phyloP scores from a whole-genome alignment of 2,888 invertebrate genomes.

The Diadegma fenestrale region DNA sequence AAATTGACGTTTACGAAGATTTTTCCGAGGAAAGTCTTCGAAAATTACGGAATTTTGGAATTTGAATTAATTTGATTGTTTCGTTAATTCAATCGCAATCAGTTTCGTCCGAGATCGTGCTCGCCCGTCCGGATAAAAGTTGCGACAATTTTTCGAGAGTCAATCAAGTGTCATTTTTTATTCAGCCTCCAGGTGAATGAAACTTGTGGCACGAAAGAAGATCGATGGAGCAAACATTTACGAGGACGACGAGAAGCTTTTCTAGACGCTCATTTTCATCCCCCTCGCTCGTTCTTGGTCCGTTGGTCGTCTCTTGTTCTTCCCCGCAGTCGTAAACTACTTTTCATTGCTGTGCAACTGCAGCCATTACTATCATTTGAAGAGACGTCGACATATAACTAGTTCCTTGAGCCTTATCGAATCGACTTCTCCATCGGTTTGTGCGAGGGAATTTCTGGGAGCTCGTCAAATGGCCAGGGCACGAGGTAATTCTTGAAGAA shows the following conservation, averaged over 20 bases:
- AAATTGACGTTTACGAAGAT: too few species aligned
- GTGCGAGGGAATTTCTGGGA: not conserved
- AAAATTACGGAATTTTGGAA: too few species aligned
- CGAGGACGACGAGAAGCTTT: conserved; percentile 36
- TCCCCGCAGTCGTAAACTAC: conserved; percentile 51
- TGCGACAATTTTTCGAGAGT: not conserved
- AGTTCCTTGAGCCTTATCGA: conserved; percentile 12
- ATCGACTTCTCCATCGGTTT: not conserved
- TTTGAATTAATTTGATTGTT: too few species aligned
- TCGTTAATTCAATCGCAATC: not conserved
- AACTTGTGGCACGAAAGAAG: not conserved
- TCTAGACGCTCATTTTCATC: conserved; percentile 9
- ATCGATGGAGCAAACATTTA: conserved; percentile 66
- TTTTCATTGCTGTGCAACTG: conserved; percentile 52
- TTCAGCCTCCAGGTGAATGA: not conserved
- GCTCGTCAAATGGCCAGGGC: conserved; percentile 12
- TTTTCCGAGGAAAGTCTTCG: too few species aligned
- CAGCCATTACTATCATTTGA: conserved; percentile 23
- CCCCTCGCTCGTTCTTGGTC: not conserved
- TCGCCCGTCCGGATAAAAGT: too few species aligned
- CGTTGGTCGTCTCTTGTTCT: conserved; percentile 3
- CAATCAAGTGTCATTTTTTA: conserved; percentile 10
- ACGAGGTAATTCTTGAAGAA: conserved; percentile 32
- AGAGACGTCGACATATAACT: not conserved
- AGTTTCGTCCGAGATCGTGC: not conserved